phyloP scores from a whole-genome alignment of 1,140 invertebrate genomes.

The Antheraea pernyi region DNA sequence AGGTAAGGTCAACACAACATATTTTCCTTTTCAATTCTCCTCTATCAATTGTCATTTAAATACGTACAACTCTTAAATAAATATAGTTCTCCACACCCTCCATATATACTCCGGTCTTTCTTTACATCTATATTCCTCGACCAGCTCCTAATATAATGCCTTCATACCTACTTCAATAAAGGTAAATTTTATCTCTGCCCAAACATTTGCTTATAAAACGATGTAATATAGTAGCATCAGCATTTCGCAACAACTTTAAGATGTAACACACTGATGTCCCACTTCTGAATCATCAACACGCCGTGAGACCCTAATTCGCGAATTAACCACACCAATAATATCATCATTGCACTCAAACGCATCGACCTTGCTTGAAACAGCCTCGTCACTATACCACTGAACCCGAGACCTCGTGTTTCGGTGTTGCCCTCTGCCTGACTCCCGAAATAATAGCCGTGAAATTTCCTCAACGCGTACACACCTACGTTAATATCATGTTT shows the following conservation, averaged over 20 bases:
- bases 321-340: conserved; percentile 10
- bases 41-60: too few species aligned
- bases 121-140: too few species aligned
- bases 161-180: too few species aligned
- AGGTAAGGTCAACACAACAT: too few species aligned
- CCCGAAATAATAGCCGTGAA: conserved; percentile 44
- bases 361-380: conserved; percentile 23
- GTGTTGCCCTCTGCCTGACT: conserved; percentile 3
- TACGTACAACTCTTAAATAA: too few species aligned
- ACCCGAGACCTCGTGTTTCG: conserved; percentile 18
- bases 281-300: neutral
- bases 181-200: neutral
- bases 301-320: conserved; percentile 14
- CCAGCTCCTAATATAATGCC: too few species aligned
- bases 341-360: conserved; percentile 12
- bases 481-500: conserved; percentile 29
- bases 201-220: neutral
- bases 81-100: too few species aligned
- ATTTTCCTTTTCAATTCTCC: too few species aligned
- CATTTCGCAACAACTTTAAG: neutral
- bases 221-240: too few species aligned
- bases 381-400: conserved; percentile 30
- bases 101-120: too few species aligned
- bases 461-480: conserved; percentile 35
- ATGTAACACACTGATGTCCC: neutral